Conservation (phyloP, 30 jellyfish, hydroid and myxozoan genomes). For the Aurelia coerulea region DNA sequence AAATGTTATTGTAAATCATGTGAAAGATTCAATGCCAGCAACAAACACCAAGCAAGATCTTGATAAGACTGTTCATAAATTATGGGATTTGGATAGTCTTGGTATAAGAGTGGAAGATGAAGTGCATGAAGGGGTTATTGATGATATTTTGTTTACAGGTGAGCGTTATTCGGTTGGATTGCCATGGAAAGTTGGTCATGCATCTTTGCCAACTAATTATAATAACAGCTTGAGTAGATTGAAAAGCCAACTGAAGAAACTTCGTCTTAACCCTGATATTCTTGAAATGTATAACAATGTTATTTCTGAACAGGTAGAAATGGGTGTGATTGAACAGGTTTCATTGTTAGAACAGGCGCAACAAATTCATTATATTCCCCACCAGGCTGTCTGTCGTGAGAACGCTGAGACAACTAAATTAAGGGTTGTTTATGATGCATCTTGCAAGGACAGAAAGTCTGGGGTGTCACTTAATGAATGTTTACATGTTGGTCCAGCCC, state of each 20-base stretch:
- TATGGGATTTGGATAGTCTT: conserved; percentile 54
- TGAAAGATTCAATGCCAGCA: background rate
- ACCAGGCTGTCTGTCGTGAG: conserved; percentile 40
- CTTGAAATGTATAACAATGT: conserved; percentile 12
- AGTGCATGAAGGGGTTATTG: conserved; percentile 47
- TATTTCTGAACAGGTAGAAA: conserved; percentile 19
- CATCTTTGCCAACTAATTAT: background rate
- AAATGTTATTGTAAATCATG: conserved; percentile 14
- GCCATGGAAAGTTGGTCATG: too few species aligned
- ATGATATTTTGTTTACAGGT: conserved; percentile 27
- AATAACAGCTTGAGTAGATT: conserved; percentile 23
- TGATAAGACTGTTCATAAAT: conserved; percentile 1
- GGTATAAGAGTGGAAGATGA: conserved; percentile 52
- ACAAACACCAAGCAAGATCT: conserved; percentile 12
- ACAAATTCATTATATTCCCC: conserved; percentile 41
- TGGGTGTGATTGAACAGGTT: conserved; percentile 20
- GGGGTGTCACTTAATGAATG: too few species aligned
- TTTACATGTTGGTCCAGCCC: too few species aligned
- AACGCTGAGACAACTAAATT: conserved; percentile 17
- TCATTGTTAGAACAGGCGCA: conserved; percentile 18
- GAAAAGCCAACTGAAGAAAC: conserved; percentile 26
- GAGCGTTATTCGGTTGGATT: conserved; percentile 35
- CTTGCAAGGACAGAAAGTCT: too few species aligned
- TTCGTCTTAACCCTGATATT: conserved; percentile 11
- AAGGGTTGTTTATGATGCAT: too few species aligned